Evolutionary conservation across 2,797 vertebrate genomes (phyloP).

Genomic region (Scomberomorus guttatus): DNA sequence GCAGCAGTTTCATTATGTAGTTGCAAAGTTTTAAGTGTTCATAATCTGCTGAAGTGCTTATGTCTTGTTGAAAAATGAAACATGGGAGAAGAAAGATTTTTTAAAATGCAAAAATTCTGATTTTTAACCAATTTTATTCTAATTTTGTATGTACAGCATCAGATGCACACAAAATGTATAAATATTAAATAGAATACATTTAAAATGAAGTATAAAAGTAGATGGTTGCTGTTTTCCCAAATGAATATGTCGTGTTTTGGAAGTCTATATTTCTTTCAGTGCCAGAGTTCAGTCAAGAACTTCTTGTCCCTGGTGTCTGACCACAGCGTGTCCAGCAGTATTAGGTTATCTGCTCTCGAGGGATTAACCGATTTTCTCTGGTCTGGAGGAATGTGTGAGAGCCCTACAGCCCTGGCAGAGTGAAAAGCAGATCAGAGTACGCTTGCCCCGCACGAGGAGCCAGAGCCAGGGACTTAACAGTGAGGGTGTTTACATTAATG

Average conservation of each 20-base stretch:
- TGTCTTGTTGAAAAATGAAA: conserved; percentile 22
- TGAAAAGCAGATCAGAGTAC: conserved; percentile 32
- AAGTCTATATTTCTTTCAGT: conserved; percentile 24
- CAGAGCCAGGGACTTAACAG: conserved; percentile 6
- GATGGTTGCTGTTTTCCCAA: background rate
- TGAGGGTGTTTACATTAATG: conserved; percentile 28
- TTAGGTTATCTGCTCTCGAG: conserved; percentile 58
- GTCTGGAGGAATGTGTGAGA: conserved; percentile 71
- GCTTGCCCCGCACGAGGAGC: conserved; percentile 6
- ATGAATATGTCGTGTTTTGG: background rate
- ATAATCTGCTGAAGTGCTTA: conserved; percentile 3
- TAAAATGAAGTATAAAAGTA: background rate
- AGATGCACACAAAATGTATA: background rate
- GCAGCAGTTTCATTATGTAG: conserved; percentile 24
- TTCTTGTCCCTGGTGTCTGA: conserved; percentile 29
- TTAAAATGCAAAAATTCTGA: too few species aligned
- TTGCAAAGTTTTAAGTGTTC: conserved; percentile 10
- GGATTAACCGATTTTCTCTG: conserved; percentile 70
- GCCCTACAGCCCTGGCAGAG: conserved; percentile 24
- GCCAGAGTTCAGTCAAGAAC: conserved; percentile 19
- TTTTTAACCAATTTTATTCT: background rate
- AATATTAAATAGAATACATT: background rate
- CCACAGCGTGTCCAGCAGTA: conserved; percentile 44
- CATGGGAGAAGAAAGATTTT: background rate
- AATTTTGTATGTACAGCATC: background rate